Evolutionary conservation across 2,113 vertebrate genomes (phyloP), one percentile per base, ranked within the genome.

Genomic region (Paradoxurus hermaphroditus): DNA sequence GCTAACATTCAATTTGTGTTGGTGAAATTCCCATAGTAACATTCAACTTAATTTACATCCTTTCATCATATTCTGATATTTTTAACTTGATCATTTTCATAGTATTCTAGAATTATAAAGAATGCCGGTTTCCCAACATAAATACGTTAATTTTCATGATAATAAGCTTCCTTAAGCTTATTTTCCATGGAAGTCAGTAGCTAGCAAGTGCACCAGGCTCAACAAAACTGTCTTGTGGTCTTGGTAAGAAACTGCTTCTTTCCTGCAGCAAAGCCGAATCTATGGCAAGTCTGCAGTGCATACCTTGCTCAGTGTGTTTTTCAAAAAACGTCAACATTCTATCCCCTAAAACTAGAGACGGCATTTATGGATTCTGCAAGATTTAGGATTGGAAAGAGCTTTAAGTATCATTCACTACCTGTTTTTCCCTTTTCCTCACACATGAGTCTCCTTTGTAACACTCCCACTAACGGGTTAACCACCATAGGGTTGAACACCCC

Each of bases 331-430:
- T 62, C 51, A 81, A 21, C 90, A 36, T 84, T 92, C 56, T 70
- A 51, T 44, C 5, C 29, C 39, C 39, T 89, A 83, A 79, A 82
- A 83, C 25, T 31, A 75, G 53, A 92, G 41, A 85, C 2, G 70
- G 51, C 36, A 85, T 96, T 85, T 92, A 25, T 92, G 31, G 34
- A 46, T 92, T 97, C 87, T 81, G 27, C 14, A 97, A 92, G n/a
- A 82, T 78, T 94, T 88, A 36, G 1, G 11, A 84, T 84, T 73
- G 36, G 27, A 92, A 92, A 65, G 12, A 92, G 11, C 31, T 87
- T 90, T 81, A 84, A 79, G 83, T 78, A 70, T 49, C 27, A 84
- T 65, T 75, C 68, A 4, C 27, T 59, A 56, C 23, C 4, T 73
- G 41, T 13, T 41, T 72, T 29, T 72, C 9, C n/a, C 12, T 21